Evolutionary conservation across 1,140 invertebrate genomes (phyloP), one percentile per base, ranked within the genome.

Genomic region (Halyomorpha halys): DNA sequence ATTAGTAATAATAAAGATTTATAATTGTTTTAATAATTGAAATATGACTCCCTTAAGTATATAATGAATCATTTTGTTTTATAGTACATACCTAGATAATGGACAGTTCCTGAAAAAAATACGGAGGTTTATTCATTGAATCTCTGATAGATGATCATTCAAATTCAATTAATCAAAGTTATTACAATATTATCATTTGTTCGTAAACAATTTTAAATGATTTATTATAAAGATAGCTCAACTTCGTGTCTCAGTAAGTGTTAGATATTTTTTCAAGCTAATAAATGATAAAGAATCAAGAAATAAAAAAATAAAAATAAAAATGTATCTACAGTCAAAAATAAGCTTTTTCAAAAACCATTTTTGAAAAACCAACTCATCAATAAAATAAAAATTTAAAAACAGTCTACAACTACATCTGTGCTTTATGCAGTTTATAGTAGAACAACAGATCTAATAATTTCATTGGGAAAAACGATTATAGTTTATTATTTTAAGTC

Each of bases 41-140:
- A 39, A 39, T 39, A 39, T 39, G 4, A 39, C 34, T 39, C 34
- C 34, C 11, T 39, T 39, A 39, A 39, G 11, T 39, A 39, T 6
- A 39, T 39, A 39, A 39, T 39, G 34, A 6, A 39, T 39, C 34
- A 39, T 8, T 39, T 39, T 39, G 34, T 39, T 39, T 39, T 39
- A 13, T 39, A 56, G 53, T 67, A 65, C 66, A 67, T 67, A 65
- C 66, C 62, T 65, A 30, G 59, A 61, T 44, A 67, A 60, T 47
- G 63, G 44, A 53, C 63, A 30, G 66, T 61, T 65, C 62, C 62
- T 67, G 63, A 25, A 67, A 67, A 67, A 65, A 65, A 34, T 65
- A 63, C 13, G 64, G 25, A 30, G 59, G 16, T 39, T 60, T 60
- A 60, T 60, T 60, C 30, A 44, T 60, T 25, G 44, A 34, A 18